These are phyloP conservation scores for Synanthedon tipuliformis DNA, from an alignment of 2,888 invertebrate genomes.

Conservation along the genomic window DNA sequence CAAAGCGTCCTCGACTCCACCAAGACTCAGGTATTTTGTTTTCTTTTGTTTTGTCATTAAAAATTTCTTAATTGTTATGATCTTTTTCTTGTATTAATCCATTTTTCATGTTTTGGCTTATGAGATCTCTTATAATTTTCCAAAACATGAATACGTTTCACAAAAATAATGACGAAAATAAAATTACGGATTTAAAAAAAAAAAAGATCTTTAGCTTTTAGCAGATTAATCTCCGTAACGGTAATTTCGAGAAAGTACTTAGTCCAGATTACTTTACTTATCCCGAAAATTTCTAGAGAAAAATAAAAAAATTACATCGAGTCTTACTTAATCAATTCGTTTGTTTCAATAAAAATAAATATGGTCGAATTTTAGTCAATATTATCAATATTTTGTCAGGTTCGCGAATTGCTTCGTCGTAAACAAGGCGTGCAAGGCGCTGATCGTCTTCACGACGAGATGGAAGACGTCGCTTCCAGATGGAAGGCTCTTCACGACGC, in stretches of 20 bases:
- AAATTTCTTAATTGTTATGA: neutral
- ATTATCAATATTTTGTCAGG: constrained; percentile 28
- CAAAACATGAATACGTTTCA: too few relatives aligned
- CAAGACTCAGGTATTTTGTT: constrained; percentile 74
- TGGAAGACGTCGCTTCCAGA: constrained; percentile 83
- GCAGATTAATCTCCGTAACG: too few relatives aligned
- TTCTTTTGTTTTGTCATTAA: neutral
- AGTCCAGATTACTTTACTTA: too few relatives aligned
- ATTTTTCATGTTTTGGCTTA: too few relatives aligned
- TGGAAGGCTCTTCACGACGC: constrained; percentile 90
- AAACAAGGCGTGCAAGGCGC: constrained; percentile 88
- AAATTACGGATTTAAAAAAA: too few relatives aligned
- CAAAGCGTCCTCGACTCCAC: constrained; percentile 92
- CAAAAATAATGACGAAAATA: too few relatives aligned
- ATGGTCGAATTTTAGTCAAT: neutral
- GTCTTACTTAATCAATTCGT: too few relatives aligned
- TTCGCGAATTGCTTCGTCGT: constrained; percentile 86
- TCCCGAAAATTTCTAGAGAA: too few relatives aligned
- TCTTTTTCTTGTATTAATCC: neutral
- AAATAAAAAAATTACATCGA: too few relatives aligned
- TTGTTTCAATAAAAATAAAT: neutral
- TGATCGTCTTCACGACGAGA: constrained; percentile 84
- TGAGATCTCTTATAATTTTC: too few relatives aligned
- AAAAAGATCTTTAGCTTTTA: too few relatives aligned
- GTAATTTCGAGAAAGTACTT: too few relatives aligned